Evolutionary conservation across 2,888 invertebrate species (phyloP).

Genomic region (Sphaerophoria rueppellii): DNA sequence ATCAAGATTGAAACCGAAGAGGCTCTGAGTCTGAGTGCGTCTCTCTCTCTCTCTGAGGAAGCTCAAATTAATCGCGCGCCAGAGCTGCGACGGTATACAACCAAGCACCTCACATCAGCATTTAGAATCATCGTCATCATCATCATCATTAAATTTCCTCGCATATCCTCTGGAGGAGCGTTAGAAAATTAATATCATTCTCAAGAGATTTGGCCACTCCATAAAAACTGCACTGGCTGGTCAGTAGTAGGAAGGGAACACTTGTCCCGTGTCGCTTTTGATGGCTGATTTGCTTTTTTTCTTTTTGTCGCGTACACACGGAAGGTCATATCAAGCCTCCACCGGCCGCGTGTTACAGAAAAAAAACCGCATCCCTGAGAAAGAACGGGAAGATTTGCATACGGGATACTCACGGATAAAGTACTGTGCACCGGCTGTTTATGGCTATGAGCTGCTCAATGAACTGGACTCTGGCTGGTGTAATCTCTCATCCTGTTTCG

Average conservation of each 20-base stretch:
- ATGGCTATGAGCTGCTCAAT: constrained; percentile 44
- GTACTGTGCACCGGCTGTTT: constrained; percentile 5
- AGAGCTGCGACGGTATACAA: neutral
- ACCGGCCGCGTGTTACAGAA: constrained; percentile 46
- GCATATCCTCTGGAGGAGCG: constrained; percentile 45
- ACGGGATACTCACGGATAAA: neutral
- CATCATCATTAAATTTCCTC: constrained; percentile 70
- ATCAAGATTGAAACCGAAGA: constrained; percentile 69
- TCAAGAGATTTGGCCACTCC: constrained; percentile 28
- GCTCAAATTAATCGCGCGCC: constrained; percentile 65
- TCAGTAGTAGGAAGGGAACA: constrained; percentile 58
- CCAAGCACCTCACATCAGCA: constrained; percentile 65
- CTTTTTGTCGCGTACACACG: constrained; percentile 40
- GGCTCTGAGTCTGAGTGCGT: constrained; percentile 18
- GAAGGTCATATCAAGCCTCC: constrained; percentile 53
- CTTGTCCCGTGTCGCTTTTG: constrained; percentile 57
- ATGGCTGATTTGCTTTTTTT: constrained; percentile 18
- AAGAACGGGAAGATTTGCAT: constrained; percentile 42
- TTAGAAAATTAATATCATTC: constrained; percentile 71
- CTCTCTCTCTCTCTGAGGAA: constrained; percentile 25
- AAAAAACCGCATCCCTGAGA: constrained; percentile 32
- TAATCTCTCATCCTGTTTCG: constrained; percentile 69
- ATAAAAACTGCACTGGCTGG: neutral
- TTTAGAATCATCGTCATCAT: constrained; percentile 57
- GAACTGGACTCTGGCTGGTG: constrained; percentile 42